Conservation (phyloP, 2,113 vertebrate species). For the Turdus rufiventris region DNA sequence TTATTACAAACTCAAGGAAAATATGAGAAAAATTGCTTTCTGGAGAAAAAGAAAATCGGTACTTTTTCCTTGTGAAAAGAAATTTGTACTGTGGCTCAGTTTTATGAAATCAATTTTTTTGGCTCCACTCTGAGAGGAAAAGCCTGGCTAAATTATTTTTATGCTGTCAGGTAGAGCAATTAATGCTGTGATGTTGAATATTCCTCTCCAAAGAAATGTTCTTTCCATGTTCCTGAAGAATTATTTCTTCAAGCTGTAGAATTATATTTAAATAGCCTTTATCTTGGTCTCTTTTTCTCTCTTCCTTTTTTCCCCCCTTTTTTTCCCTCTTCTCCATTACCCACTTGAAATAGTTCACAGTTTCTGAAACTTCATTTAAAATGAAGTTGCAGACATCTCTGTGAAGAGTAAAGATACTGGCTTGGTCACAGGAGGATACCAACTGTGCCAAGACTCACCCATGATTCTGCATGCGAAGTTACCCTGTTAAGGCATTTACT, state of each 20-base stretch:
- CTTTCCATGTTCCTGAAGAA: not conserved
- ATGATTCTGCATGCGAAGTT: not conserved
- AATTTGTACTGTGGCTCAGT: not conserved
- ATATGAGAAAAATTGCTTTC: not conserved
- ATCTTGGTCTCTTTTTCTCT: not conserved
- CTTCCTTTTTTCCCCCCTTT: not conserved
- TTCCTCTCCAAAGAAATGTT: not conserved
- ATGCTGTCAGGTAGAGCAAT: not conserved
- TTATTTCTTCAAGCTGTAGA: not conserved
- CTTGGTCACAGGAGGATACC: not conserved
- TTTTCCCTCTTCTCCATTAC: not conserved
- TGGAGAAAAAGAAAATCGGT: not conserved
- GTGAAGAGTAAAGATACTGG: not conserved
- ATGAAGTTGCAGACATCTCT: not conserved
- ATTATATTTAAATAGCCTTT: not conserved
- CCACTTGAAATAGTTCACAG: not conserved
- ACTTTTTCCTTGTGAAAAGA: not conserved
- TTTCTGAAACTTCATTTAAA: not conserved
- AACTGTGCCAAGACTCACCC: not conserved
- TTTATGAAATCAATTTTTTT: not conserved
- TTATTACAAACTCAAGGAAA: not conserved
- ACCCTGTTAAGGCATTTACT: not conserved
- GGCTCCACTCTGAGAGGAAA: not conserved
- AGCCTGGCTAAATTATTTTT: not conserved
- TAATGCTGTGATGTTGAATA: not conserved